A percentile compares a stretch with the other conserved stretches of the same genome.
phyloP scores from a whole-genome alignment of 1,140 invertebrate genomes.

The Hypothenemus hampei region DNA sequence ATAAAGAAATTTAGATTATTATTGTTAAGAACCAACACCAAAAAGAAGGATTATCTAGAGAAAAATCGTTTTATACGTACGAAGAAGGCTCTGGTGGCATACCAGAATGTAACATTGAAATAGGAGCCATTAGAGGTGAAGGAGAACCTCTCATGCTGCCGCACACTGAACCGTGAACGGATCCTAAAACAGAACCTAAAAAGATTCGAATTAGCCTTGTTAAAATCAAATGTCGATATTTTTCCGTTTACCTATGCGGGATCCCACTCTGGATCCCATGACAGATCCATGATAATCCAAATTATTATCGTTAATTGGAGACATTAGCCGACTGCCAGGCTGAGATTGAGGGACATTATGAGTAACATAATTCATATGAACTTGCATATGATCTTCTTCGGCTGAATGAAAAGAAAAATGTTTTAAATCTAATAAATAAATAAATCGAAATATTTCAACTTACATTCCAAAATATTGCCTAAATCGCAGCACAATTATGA shows the following conservation, averaged over 20 bases:
- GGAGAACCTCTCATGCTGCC: conserved; percentile 42
- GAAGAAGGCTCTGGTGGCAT: conserved; percentile 40
- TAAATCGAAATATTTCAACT: no score
- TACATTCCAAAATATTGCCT: conserved; percentile 35
- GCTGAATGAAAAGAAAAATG: conserved; percentile 43
- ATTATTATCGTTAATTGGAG: conserved; percentile 44
- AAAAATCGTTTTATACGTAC: conserved; percentile 33
- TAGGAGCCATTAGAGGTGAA: conserved; percentile 42
- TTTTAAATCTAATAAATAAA: no score
- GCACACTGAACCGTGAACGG: conserved; percentile 46
- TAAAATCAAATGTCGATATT: not conserved
- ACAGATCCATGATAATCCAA: conserved; percentile 41
- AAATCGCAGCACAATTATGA: not conserved
- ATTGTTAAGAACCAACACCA: not conserved
- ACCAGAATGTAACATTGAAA: conserved; percentile 42
- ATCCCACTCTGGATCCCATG: conserved; percentile 40
- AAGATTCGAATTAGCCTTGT: not conserved
- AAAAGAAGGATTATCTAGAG: not conserved
- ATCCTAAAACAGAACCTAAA: conserved; percentile 45
- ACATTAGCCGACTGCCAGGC: conserved; percentile 40
- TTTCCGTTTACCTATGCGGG: conserved; percentile 31
- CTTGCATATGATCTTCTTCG: conserved; percentile 53
- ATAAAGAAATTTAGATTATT: no score
- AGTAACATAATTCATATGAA: conserved; percentile 37
- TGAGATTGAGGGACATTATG: conserved; percentile 22